phyloP scores from a whole-genome alignment of 2,797 vertebrate genomes.

The Novumbra hubbsi region DNA sequence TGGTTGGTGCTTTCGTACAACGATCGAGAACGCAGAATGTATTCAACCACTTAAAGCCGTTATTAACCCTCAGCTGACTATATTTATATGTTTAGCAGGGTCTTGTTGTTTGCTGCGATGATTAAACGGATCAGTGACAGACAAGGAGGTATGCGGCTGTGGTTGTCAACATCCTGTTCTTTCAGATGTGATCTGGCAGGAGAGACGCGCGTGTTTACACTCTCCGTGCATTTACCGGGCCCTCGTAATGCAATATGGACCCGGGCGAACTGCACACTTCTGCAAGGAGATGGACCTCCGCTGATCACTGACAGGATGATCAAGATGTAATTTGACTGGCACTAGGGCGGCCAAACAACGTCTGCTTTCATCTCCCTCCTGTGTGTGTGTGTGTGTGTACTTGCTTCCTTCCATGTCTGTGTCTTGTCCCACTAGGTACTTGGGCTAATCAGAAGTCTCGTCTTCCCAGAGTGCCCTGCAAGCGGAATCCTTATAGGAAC shows the following conservation, averaged over 20 bases:
- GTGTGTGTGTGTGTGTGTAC: slow-evolving; percentile 25
- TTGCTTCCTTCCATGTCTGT: slow-evolving; percentile 17
- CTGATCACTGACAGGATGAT: slow-evolving; percentile 81
- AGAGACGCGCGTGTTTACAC: background rate
- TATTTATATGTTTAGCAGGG: background rate
- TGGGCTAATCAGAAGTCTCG: slow-evolving; percentile 76
- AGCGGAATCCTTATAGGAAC: slow-evolving; percentile 83
- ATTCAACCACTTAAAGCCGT: background rate
- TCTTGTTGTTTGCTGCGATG: background rate
- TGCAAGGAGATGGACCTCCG: slow-evolving; percentile 53
- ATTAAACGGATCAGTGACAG: background rate
- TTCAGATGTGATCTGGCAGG: background rate
- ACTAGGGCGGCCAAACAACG: slow-evolving; percentile 77
- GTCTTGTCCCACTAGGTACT: slow-evolving; percentile 61
- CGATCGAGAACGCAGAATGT: background rate
- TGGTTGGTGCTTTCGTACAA: background rate
- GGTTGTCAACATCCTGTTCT: background rate
- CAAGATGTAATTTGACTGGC: slow-evolving; percentile 84
- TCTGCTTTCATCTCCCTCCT: slow-evolving; percentile 22
- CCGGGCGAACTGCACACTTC: slow-evolving; percentile 41
- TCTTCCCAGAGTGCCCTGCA: slow-evolving; percentile 60
- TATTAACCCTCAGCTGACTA: background rate
- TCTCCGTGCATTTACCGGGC: slow-evolving; percentile 35
- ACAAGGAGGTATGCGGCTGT: background rate
- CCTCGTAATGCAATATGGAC: slow-evolving; percentile 66